Evolutionary conservation across 2,797 vertebrate genomes (phyloP).

Genomic region (Xenentodon cancila): DNA sequence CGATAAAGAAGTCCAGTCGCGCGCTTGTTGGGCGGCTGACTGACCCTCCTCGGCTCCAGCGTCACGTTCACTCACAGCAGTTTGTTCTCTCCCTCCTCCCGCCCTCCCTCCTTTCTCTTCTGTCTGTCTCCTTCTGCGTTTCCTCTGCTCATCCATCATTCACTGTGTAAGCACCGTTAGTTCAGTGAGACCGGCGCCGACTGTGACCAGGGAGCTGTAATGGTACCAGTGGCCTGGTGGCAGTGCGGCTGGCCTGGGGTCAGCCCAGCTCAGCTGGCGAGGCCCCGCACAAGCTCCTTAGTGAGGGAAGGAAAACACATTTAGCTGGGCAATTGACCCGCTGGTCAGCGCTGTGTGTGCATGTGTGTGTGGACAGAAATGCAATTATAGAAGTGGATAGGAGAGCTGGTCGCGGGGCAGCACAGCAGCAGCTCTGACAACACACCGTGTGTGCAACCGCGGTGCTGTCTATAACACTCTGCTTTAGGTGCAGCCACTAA

Average conservation of each 20-base stretch:
- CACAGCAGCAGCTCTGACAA: constrained; percentile 48
- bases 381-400: constrained; percentile 91
- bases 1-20: constrained; percentile 2
- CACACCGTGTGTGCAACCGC: constrained; percentile 34
- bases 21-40: constrained; percentile 13
- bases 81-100: constrained; percentile 1
- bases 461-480: constrained; percentile 25
- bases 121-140: constrained; percentile 24
- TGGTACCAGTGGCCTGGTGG: constrained; percentile 52
- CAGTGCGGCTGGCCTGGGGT: constrained; percentile 34
- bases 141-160: constrained; percentile 50
- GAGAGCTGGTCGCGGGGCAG: constrained; percentile 83
- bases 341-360: constrained; percentile 50
- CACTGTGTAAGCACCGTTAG: constrained; percentile 28
- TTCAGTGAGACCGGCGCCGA: constrained; percentile 23
- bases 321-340: constrained; percentile 80
- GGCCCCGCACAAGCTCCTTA: constrained; percentile 47
- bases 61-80: constrained; percentile 2
- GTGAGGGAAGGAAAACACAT: constrained; percentile 80
- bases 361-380: constrained; percentile 74
- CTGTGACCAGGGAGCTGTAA: constrained; percentile 50
- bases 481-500: constrained; percentile 5
- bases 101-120: constrained; percentile 19
- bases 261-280: constrained; percentile 47
- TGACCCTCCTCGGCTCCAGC: constrained; percentile 4